Evolutionary conservation across 1,140 invertebrate genomes (phyloP).

Genomic region (Aphaenogaster rudis): DNA sequence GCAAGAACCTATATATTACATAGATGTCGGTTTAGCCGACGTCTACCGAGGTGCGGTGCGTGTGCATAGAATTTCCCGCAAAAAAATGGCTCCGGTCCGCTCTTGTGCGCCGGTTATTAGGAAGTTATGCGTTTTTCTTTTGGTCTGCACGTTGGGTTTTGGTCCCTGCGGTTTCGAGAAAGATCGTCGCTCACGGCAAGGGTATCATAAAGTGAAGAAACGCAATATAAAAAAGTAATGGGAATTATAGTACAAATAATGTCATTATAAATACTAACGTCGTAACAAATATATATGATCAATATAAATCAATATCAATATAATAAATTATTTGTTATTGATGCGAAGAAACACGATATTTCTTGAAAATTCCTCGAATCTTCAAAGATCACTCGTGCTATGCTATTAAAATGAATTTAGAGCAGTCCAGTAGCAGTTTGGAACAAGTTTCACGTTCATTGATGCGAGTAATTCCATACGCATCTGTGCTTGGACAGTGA

Average conservation of each 20-base stretch:
- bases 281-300: neutral
- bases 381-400: neutral
- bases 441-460: neutral
- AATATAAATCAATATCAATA: neutral
- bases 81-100: slow-evolving; percentile 18
- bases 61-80: slow-evolving; percentile 53
- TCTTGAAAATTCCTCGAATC: slow-evolving; percentile 2
- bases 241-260: slow-evolving; percentile 23
- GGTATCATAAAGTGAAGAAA: neutral
- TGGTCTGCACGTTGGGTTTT: neutral
- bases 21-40: slow-evolving; percentile 57
- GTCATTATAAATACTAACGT: neutral
- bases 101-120: slow-evolving; percentile 31
- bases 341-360: neutral
- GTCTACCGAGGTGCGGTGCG: slow-evolving; percentile 49
- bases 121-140: slow-evolving; percentile 30
- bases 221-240: neutral
- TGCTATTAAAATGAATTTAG: neutral
- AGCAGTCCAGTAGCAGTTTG: neutral
- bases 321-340: neutral
- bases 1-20: slow-evolving; percentile 66
- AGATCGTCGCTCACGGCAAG: neutral
- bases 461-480: neutral
- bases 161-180: slow-evolving; percentile 6
- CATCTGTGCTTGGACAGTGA: neutral